Base-by-base conservation (phyloP, 2,113 vertebrate genomes). In the Ahaetulla prasina region DNA sequence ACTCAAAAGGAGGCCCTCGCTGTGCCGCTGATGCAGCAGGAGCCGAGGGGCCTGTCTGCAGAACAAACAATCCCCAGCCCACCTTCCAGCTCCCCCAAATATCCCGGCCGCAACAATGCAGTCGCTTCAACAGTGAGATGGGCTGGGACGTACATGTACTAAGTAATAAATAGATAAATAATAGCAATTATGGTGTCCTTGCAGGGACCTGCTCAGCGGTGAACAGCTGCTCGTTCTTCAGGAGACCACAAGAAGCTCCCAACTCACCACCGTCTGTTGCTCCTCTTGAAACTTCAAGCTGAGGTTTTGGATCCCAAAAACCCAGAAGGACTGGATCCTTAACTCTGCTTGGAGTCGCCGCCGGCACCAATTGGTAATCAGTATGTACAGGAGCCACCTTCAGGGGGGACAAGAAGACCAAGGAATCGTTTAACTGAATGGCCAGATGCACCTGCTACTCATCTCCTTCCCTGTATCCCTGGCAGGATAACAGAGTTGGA, bases 211-310 rank as follows among this genome's bases (percentile, higher is more conserved):
- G 39, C 20, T 43, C 45, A 22, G 84, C 9, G 39, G 84, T 9
- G 84, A 23, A 8, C 80, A 84, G 35, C 4, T 84, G n/a, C 35
- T 23, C 8, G 8, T 8, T 22, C n/a, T 18, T 39, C 39, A 9
- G 16, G n/a, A 3, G 11, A 45, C 14, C 47, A 25, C 87, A 55
- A 85, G 20, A 35, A 55, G 14, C 54, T 89, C 27, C 12, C 39
- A 84, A 97, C 98, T 96, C 96, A 99, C 99, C 98, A 99, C 97
- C 1, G 98, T 99, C 94, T 98, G 99, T 90, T 98, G 98, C 94
- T 97, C 97, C 92, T 5, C 97, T 93, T 98, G 98, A 97, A 99
- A 99, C 94, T 99, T 98, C 96, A 99, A 96, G 96, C 98, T 99
- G 85, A 99, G 96, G 95, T 99, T 99, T 92, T 98, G 97, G 27